Evolutionary conservation across 2,113 vertebrate genomes (phyloP).

Genomic region (Anarhynchus alexandrinus): DNA sequence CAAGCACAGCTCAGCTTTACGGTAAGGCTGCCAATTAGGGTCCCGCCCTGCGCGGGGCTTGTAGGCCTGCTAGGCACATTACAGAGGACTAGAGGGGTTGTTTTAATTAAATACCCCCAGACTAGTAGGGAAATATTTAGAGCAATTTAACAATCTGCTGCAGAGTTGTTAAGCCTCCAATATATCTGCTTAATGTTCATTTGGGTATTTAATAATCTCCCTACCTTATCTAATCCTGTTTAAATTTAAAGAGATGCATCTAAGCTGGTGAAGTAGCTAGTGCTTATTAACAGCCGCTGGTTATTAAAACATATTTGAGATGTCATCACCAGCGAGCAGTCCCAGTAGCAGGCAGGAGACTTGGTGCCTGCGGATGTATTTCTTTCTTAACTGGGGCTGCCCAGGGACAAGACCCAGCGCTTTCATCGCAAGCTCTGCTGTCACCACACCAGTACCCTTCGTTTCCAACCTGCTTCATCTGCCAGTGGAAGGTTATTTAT

Average conservation of each 20-base stretch:
- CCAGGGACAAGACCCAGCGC: neutral
- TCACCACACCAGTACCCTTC: neutral
- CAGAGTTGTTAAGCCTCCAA: slow-evolving; percentile 72
- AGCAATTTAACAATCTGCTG: slow-evolving; percentile 70
- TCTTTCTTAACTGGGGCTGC: slow-evolving; percentile 11
- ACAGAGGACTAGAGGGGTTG: slow-evolving; percentile 57
- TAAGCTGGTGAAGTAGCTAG: slow-evolving; percentile 62
- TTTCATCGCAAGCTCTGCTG: neutral
- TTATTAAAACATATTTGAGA: slow-evolving; percentile 72
- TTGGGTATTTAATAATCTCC: slow-evolving; percentile 76
- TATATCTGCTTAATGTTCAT: slow-evolving; percentile 76
- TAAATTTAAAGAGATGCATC: slow-evolving; percentile 77
- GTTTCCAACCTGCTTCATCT: neutral
- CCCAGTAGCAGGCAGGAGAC: slow-evolving; percentile 35
- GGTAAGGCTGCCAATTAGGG: slow-evolving; percentile 44
- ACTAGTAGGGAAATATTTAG: slow-evolving; percentile 67
- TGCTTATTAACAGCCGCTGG: slow-evolving; percentile 70
- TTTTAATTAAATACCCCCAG: slow-evolving; percentile 69
- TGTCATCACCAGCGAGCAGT: slow-evolving; percentile 51
- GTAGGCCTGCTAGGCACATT: slow-evolving; percentile 43
- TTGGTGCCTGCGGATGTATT: slow-evolving; percentile 9
- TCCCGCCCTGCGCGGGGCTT: neutral
- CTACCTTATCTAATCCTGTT: slow-evolving; percentile 76
- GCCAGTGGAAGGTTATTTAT: neutral
- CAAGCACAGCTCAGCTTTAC: neutral